Base-by-base conservation (phyloP, 2,797 vertebrate species). In the Catamblyrhynchus diadema region DNA sequence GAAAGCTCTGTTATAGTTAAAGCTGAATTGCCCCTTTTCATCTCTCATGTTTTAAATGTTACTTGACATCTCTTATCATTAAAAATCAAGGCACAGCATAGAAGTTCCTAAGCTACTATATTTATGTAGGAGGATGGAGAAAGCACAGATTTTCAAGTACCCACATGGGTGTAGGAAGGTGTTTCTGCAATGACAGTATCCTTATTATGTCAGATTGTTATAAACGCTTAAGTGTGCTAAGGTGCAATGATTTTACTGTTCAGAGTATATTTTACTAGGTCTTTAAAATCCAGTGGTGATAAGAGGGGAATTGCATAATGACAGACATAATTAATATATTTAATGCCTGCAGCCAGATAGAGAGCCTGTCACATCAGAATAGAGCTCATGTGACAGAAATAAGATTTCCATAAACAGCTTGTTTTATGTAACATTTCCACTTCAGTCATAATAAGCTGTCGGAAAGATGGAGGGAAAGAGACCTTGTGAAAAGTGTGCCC, bases 401-500 rank as follows among this genome's bases (percentile, higher is more conserved):
- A 94, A 92, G 90, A 91, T 93, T 96, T 94, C 88, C 94, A 93
- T 95, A 95, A 95, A 91, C 91, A 95, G 86, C 81, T 93, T 95
- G 87, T 93, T 97, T 97, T 97, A 95, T 93, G 65, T 94, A 96
- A 95, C 90, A 74, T 97, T 97, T 97, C 90, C 91, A 94, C 90
- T 96, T 94, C 74, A 94, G 79, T 81, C 93, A 85, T 85, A 97
- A 96, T 96, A 96, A 87, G 75, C 93, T 92, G 83, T 86, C 90
- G 92, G 82, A 64, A 87, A 89, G 57, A 86, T 56, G 59, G 64
- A 74, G 61, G 60, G 86, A 39, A 74, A 89, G 72, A 93, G 90
- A 94, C 82, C 91, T 96, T 93, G 74, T 93, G 88, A 94, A 95
- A 96, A 86, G 61, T 61, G 60, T 92, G 75, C 82, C 96, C 93